Base-by-base conservation (phyloP, 2,888 invertebrate genomes). In the Drosophila atripex region DNA sequence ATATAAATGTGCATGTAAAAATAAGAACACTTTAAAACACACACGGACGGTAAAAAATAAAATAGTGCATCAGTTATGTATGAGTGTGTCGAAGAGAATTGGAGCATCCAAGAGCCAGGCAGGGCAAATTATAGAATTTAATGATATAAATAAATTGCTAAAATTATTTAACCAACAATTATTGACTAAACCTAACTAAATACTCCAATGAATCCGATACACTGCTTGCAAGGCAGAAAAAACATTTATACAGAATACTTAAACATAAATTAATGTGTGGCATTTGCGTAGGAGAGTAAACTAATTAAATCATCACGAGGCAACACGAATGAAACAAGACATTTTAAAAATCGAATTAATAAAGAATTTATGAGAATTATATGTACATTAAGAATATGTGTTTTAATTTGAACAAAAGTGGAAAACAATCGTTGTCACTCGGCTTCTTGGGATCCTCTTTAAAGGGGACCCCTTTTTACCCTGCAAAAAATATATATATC, bases 271-370 rank as follows among this genome's bases (percentile, higher is more conserved):
- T 78, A 74, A 79, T 69, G 60, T 82, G 70, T 72, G 76, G 72
- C 80, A 79, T 86, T 83, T 83, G 88, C 84, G 80, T 80, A 87
- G 83, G 77, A 73, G 79, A 87, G 75, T 82, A 76, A 86, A 80
- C 73, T 75, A 86, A 84, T 82, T 75, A 57, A 78, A 80, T 75
- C 68, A 59, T 58, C 70, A 61, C 52, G 64, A 60, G 54, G 71
- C 53, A 53, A 60, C 51, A 49, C 73, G 59, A 61, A 64, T 52
- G 61, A 78, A 75, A 54, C 66, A 77, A 77, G 61, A 70, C 84
- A 89, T 88, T 88, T 88, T 88, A 89, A 88, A 87, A 80, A 80
- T 89, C 88, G 88, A 89, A 79, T 88, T 85, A 88, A 89, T 89
- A 89, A 88, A 89, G 89, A 89, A 88, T 87, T 89, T 87, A 89